A percentile compares a stretch with the other conserved stretches of the same genome.
Evolutionary conservation across 2,113 vertebrate genomes (phyloP).

Genomic region (Strix uralensis): DNA sequence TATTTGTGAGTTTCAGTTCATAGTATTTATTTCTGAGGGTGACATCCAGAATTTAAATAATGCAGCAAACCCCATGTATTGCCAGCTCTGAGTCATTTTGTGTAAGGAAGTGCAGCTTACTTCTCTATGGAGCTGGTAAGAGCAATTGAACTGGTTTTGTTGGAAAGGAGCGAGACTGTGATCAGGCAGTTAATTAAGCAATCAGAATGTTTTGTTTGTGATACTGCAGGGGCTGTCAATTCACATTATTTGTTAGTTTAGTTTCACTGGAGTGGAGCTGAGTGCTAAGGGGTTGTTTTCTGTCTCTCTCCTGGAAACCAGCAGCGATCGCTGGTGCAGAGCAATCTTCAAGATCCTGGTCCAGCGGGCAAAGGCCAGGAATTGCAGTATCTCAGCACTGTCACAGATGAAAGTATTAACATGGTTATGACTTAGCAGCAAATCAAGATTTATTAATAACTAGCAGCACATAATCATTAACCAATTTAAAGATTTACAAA

Average conservation of each 20-base stretch:
- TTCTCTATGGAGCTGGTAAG: neutral
- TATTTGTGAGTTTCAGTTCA: neutral
- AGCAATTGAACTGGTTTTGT: neutral
- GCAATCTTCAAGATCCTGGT: neutral
- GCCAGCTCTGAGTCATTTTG: neutral
- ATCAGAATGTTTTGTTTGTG: constrained; percentile 6
- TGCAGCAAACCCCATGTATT: neutral
- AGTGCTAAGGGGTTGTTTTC: neutral
- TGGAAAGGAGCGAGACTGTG: neutral
- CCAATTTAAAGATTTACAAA: too few species aligned
- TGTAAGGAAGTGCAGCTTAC: neutral
- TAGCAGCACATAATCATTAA: too few species aligned
- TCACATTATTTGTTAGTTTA: neutral
- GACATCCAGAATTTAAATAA: neutral
- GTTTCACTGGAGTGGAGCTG: neutral
- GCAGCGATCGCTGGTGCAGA: neutral
- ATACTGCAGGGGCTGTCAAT: neutral
- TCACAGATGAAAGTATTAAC: too few species aligned
- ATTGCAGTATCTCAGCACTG: neutral
- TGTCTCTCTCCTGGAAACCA: neutral
- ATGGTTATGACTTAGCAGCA: too few species aligned
- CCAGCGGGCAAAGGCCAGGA: neutral
- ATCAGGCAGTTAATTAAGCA: constrained; percentile 34
- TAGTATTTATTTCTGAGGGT: neutral
- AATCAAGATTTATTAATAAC: too few species aligned